phyloP scores from a whole-genome alignment of 2,113 vertebrate genomes.

The Dipodomys ordii region DNA sequence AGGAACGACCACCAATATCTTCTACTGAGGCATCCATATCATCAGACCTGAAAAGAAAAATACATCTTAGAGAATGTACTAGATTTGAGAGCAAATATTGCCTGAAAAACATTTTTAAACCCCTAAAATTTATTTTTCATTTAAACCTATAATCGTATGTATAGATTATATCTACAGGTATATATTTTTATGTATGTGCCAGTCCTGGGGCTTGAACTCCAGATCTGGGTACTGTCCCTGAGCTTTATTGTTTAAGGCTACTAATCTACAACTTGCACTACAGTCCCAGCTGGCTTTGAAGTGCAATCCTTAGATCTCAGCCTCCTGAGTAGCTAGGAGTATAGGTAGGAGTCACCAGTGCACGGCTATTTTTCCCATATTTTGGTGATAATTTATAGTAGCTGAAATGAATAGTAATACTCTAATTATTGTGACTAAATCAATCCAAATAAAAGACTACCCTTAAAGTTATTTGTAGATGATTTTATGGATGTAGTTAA shows the following conservation, averaged over 20 bases:
- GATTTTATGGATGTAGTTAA: slow-evolving; percentile 29
- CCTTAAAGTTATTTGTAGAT: slow-evolving; percentile 27
- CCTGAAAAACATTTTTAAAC: neutral
- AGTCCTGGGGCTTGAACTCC: too few relatives aligned
- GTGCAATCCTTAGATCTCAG: too few relatives aligned
- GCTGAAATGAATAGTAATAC: neutral
- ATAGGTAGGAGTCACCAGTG: too few relatives aligned
- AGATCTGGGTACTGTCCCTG: too few relatives aligned
- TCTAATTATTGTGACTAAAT: slow-evolving; percentile 26
- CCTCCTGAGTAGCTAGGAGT: too few relatives aligned
- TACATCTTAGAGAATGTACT: neutral
- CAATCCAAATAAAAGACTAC: slow-evolving; percentile 20
- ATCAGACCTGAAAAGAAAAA: slow-evolving; percentile 91
- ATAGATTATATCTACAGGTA: too few relatives aligned
- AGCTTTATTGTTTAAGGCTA: too few relatives aligned
- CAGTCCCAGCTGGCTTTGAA: too few relatives aligned
- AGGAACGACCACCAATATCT: slow-evolving; percentile 98
- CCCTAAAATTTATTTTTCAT: neutral
- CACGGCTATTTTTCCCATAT: neutral
- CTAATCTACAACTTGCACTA: too few relatives aligned
- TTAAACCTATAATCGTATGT: too few relatives aligned
- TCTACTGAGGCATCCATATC: slow-evolving; percentile 99
- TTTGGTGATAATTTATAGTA: neutral
- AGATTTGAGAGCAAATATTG: neutral
- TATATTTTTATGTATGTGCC: too few relatives aligned